Evolutionary conservation across 2,797 vertebrate genomes (phyloP).

Genomic region (Sitta carolinensis): DNA sequence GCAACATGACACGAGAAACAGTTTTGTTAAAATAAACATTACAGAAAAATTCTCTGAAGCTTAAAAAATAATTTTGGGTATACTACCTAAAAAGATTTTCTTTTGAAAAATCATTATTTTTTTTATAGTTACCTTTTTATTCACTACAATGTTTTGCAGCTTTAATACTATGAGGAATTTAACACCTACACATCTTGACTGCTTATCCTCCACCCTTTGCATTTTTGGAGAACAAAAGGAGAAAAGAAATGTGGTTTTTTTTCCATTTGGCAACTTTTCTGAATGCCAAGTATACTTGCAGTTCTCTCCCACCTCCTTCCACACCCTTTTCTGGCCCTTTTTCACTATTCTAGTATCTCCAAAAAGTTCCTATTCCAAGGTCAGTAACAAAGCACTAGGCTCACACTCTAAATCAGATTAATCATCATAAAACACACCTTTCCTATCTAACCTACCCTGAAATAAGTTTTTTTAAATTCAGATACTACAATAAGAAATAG

Average conservation of each 20-base stretch:
- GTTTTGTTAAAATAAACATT: not conserved
- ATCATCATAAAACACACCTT: not conserved
- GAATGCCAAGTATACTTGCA: slow-evolving; percentile 13
- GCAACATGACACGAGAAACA: not conserved
- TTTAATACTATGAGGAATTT: not conserved
- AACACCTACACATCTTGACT: slow-evolving; percentile 15
- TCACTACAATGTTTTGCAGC: not conserved
- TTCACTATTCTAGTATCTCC: not conserved
- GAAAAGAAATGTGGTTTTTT: not conserved
- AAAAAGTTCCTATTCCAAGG: not conserved
- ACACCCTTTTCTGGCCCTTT: slow-evolving; percentile 43
- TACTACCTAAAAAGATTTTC: not conserved
- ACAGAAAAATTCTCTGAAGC: not conserved
- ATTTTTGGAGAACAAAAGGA: slow-evolving; percentile 21
- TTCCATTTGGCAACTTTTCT: slow-evolving; percentile 15
- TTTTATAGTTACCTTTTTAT: not conserved
- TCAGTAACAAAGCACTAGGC: not conserved
- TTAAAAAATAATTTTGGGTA: not conserved
- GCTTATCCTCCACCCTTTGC: not conserved
- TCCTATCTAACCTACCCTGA: not conserved
- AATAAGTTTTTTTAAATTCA: not conserved
- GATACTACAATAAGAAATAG: not conserved
- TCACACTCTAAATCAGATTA: not conserved
- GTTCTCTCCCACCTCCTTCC: slow-evolving; percentile 40
- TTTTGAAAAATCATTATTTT: not conserved